Conservation (phyloP, 2,888 invertebrate species). For the Patella caerulea region DNA sequence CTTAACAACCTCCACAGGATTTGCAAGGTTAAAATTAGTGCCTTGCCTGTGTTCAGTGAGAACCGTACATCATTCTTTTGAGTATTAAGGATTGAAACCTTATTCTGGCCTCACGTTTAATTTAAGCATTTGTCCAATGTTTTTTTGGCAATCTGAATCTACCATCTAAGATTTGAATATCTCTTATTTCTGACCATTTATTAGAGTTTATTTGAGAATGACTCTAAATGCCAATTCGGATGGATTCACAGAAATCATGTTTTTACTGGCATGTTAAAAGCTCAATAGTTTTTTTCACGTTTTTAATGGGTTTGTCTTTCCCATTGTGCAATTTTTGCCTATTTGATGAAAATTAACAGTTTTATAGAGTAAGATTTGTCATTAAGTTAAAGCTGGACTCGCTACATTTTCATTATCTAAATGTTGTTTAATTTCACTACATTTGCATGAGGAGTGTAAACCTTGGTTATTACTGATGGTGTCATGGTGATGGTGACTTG, state of each 20-base stretch:
- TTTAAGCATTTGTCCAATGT: not conserved
- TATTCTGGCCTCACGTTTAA: too few species aligned
- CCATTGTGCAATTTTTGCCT: not conserved
- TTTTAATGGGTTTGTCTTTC: not conserved
- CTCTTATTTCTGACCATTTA: not conserved
- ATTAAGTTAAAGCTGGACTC: not conserved
- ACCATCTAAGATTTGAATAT: not conserved
- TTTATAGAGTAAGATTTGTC: not conserved
- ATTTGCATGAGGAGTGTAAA: slow-evolving; percentile 2
- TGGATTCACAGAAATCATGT: not conserved
- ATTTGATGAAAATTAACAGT: not conserved
- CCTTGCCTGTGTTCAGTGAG: too few species aligned
- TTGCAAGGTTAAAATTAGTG: too few species aligned
- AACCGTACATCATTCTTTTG: too few species aligned
- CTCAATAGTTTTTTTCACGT: not conserved
- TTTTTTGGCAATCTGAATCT: not conserved
- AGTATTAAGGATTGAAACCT: too few species aligned
- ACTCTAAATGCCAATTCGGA: not conserved
- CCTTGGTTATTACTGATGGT: not conserved
- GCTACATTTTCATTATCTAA: not conserved
- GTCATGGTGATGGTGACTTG: not conserved
- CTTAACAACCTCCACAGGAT: too few species aligned
- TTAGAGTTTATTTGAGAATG: not conserved
- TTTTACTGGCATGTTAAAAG: slow-evolving; percentile 1
- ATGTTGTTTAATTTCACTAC: not conserved